Percentiles rank a stretch among this genome's conserved stretches.
Conservation (phyloP, 35 echinoderm and acorn worm genomes). For the Ophiothrix spiculata region DNA sequence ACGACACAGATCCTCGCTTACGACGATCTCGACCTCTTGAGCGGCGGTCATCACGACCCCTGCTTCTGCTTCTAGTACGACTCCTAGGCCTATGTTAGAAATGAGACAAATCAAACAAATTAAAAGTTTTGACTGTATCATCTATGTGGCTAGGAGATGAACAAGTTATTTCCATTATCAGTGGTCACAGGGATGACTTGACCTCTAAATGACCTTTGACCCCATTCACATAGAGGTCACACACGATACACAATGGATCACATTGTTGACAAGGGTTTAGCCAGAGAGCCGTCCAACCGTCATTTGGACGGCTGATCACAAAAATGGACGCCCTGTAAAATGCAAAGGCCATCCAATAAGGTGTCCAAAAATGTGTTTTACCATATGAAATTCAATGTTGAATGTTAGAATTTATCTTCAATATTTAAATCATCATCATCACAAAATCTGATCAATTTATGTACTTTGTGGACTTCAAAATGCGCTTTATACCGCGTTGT, state of each 20-base stretch:
- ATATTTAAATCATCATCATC: no score
- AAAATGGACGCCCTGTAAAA: no score
- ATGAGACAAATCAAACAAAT: neutral
- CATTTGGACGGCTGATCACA: no score
- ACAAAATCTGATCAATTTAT: no score
- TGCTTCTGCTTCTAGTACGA: conserved; percentile 22
- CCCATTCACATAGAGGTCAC: neutral
- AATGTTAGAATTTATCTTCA: no score
- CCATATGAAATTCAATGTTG: no score
- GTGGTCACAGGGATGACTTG: neutral
- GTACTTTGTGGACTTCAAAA: no score
- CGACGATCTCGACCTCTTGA: conserved; percentile 14
- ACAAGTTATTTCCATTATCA: neutral
- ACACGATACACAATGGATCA: neutral
- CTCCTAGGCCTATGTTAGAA: conserved; percentile 11
- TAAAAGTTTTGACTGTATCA: neutral
- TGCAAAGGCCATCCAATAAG: no score
- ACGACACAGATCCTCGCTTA: conserved; percentile 23
- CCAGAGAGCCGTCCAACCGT: no score
- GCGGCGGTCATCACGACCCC: conserved; percentile 27
- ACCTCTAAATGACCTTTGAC: neutral
- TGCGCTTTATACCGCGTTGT: no score
- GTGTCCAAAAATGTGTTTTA: no score
- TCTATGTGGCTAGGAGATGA: neutral
- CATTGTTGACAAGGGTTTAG: no score